Evolutionary conservation across 2,113 vertebrate species (phyloP).

Genomic region (Peromyscus leucopus): DNA sequence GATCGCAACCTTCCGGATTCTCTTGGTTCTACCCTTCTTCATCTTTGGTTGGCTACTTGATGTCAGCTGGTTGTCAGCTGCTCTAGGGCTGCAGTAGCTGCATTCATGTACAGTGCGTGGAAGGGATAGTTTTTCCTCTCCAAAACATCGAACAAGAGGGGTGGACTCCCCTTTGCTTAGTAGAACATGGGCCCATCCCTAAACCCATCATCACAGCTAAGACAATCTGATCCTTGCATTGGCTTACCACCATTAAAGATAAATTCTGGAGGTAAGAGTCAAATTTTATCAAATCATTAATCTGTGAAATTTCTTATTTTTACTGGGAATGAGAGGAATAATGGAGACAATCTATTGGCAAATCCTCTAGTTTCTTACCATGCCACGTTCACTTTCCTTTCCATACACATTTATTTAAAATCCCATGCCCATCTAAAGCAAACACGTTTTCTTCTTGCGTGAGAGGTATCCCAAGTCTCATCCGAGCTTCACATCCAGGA

Average conservation of each 20-base stretch:
- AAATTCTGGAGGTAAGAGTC: not conserved
- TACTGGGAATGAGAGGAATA: not conserved
- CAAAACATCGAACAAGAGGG: not conserved
- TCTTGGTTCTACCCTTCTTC: conserved; percentile 12
- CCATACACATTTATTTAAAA: not conserved
- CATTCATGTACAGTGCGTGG: not conserved
- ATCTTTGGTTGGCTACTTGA: not conserved
- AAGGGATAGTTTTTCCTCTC: not conserved
- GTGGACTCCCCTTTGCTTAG: not conserved
- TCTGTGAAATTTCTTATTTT: conserved; percentile 7
- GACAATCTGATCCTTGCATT: not conserved
- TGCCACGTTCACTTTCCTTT: not conserved
- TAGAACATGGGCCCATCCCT: not conserved
- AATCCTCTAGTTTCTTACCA: not conserved
- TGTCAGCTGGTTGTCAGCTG: not conserved
- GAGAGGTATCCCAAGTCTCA: not conserved
- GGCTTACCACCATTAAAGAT: not conserved
- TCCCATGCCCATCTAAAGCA: not conserved
- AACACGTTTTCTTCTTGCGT: not conserved
- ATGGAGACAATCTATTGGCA: not conserved
- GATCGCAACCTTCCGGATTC: not conserved
- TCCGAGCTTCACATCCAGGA: not conserved
- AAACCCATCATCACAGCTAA: not conserved
- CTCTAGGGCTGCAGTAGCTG: not conserved
- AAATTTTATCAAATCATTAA: conserved; percentile 19